These are phyloP conservation scores for Ceraclea dissimilis DNA, from an alignment of 2,888 invertebrate genomes.

Conservation along the genomic window DNA sequence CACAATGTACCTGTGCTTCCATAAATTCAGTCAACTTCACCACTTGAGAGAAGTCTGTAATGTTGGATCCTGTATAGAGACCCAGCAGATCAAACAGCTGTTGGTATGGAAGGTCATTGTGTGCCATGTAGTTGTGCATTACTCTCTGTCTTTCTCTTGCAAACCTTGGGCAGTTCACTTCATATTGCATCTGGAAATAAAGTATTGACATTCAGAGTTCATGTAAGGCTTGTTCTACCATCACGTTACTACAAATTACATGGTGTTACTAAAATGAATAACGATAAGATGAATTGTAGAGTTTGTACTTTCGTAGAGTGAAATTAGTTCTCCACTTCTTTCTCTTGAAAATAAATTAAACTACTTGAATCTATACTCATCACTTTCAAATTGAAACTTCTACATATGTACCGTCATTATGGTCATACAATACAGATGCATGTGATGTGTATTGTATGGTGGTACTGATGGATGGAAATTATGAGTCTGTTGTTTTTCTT, in stretches of 20 bases:
- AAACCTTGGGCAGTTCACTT: slow-evolving; percentile 44
- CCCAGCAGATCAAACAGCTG: slow-evolving; percentile 43
- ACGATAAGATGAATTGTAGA: too few relatives aligned
- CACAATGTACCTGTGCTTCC: slow-evolving; percentile 38
- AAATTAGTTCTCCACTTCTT: too few relatives aligned
- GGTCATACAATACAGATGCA: too few relatives aligned
- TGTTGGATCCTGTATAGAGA: slow-evolving; percentile 43
- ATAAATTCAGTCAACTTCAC: slow-evolving; percentile 43
- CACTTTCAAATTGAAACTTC: too few relatives aligned
- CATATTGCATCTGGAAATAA: slow-evolving; percentile 40
- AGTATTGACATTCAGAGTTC: not conserved
- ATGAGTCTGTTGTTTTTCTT: too few relatives aligned
- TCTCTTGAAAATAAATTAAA: too few relatives aligned
- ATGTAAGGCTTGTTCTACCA: not conserved
- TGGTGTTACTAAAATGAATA: not conserved
- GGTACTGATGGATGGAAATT: too few relatives aligned
- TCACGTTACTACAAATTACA: not conserved
- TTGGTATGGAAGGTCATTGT: slow-evolving; percentile 41
- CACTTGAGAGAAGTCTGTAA: slow-evolving; percentile 44
- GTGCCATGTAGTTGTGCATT: slow-evolving; percentile 38
- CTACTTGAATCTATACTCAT: too few relatives aligned
- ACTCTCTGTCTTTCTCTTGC: slow-evolving; percentile 42
- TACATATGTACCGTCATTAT: too few relatives aligned
- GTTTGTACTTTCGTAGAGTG: too few relatives aligned
- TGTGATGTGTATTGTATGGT: too few relatives aligned